phyloP scores from a whole-genome alignment of 2,888 invertebrate genomes.

The Adineta ricciae region DNA sequence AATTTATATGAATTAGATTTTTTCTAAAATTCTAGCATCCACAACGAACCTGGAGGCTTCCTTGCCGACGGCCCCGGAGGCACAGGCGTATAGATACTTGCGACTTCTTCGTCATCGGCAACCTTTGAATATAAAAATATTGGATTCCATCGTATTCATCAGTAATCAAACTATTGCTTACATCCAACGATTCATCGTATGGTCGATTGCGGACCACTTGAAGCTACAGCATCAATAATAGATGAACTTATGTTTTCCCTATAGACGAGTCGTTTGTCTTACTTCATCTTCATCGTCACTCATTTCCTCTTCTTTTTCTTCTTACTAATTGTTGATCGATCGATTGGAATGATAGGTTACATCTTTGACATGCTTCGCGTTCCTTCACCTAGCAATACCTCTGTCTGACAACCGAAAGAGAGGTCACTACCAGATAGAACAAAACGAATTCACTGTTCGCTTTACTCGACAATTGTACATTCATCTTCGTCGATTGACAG shows the following conservation, averaged over 20 bases:
- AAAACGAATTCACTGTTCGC: too few species aligned
- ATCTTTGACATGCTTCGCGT: background rate
- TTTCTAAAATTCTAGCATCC: background rate
- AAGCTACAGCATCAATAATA: background rate
- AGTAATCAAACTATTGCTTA: too few species aligned
- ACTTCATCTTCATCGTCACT: background rate
- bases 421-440: background rate
- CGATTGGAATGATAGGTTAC: background rate
- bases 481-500: background rate
- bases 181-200: background rate
- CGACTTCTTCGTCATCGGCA: constrained; percentile 47
- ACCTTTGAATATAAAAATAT: background rate
- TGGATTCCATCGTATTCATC: too few species aligned
- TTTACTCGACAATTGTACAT: too few species aligned
- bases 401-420: background rate
- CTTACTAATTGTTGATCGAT: too few species aligned
- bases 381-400: background rate
- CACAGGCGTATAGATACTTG: constrained; percentile 48
- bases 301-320: background rate
- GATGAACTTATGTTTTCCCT: too few species aligned
- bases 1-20: background rate
- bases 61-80: constrained; percentile 46
- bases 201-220: background rate
- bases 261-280: background rate
- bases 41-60: constrained; percentile 10